phyloP scores from a whole-genome alignment of 2,797 vertebrate genomes.

The Melopsittacus undulatus region DNA sequence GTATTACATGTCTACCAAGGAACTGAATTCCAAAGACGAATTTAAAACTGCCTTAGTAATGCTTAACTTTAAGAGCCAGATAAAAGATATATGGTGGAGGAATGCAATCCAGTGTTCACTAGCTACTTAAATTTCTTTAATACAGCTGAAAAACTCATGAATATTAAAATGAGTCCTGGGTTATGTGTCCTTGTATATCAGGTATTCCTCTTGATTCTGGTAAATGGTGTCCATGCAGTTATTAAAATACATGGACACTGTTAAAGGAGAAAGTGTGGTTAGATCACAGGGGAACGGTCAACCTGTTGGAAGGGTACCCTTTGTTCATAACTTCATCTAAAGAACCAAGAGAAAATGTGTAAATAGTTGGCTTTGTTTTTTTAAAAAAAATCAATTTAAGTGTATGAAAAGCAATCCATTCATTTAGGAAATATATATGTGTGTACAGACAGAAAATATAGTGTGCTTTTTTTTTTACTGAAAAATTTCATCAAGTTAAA shows the following conservation, averaged over 20 bases:
- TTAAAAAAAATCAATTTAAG: not conserved
- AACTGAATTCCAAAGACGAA: slow-evolving; percentile 43
- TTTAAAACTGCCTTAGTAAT: slow-evolving; percentile 39
- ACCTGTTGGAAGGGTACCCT: not conserved
- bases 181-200: slow-evolving; percentile 56
- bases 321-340: not conserved
- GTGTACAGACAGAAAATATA: not conserved
- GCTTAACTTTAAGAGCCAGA: slow-evolving; percentile 42
- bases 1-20: slow-evolving; percentile 17
- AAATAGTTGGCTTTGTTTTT: not conserved
- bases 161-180: slow-evolving; percentile 66
- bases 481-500: not conserved
- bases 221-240: slow-evolving; percentile 41
- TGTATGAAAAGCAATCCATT: not conserved
- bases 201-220: slow-evolving; percentile 2
- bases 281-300: not conserved
- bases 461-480: not conserved
- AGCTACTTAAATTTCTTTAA: slow-evolving; percentile 66
- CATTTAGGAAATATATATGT: rapidly evolving
- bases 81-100: slow-evolving; percentile 52
- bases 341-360: not conserved
- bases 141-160: slow-evolving; percentile 62
- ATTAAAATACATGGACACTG: not conserved
- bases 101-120: slow-evolving; percentile 51
- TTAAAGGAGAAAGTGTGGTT: slow-evolving; percentile 36